Evolutionary conservation across 2,797 vertebrate species (phyloP), one percentile per base, ranked within the genome.

Genomic region (Sphaeramia orbicularis): DNA sequence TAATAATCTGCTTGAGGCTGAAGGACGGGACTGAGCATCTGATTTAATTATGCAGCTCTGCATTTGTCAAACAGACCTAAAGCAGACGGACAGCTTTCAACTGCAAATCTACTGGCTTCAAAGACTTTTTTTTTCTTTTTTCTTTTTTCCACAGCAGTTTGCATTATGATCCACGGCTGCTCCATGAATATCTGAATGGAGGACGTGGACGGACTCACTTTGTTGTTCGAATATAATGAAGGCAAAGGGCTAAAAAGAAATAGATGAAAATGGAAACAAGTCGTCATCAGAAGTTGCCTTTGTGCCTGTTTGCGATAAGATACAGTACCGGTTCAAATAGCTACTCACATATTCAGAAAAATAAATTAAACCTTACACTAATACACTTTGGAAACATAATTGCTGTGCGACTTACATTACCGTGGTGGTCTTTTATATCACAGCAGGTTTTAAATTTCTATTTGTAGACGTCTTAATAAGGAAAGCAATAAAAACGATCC

Each of bases 21-120:
- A 45, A 47, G 60, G 51, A 41, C 40, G 11, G 30, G 14, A 30
- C 27, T 7, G 27, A 30, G 10, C 35, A 37, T 50, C 50, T 61
- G 35, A 55, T 63, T 67, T 61, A 71, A 76, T 76, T 64, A 71
- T 58, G 18, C 15, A 21, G 55, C 41, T 49, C 13, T n/a, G 54
- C 44, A 24, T 10, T 30, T 16, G 42, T 57, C 57, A 62, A 41
- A 55, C 15, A 15, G 14, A 50, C 10, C 14, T 21, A 11, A 49
- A 27, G 21, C 45, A 66, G 45, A 61, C 15, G 15, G 48, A 49
- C 21, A 47, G 43, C 66, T 78, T 67, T 59, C 45, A 50, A 45
- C 56, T 65, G 40, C 70, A 74, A 51, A 60, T 43, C 19, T 27
- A 12, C 8, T 16, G n/a, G 21, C 56, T 57, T 66, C 52, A 75